These are phyloP conservation scores for Minunthozetes semirufus DNA, from an alignment of 2,888 invertebrate genomes.

Conservation along the genomic window DNA sequence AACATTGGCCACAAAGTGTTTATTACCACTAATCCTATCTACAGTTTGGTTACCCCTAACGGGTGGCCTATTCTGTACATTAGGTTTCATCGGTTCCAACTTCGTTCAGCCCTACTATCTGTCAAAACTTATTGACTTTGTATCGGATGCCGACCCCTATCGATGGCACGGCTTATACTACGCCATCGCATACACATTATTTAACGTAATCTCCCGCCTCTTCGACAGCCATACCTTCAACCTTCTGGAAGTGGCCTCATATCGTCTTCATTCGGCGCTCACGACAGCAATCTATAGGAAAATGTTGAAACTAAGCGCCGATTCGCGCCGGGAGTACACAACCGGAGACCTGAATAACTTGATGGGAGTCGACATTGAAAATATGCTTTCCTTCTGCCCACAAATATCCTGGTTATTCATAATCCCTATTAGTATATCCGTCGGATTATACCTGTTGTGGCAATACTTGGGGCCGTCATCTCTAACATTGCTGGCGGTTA, in stretches of 20 bases:
- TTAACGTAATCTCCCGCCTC: background rate
- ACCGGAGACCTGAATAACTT: constrained; percentile 82
- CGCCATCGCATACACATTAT: background rate
- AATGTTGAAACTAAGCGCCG: background rate
- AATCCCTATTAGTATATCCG: constrained; percentile 69
- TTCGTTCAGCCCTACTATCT: constrained; percentile 3
- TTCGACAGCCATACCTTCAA: background rate
- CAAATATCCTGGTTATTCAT: constrained; percentile 85
- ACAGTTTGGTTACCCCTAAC: background rate
- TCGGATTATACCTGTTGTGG: constrained; percentile 79
- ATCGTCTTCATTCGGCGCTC: background rate
- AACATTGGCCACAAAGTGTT: background rate
- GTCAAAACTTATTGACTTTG: background rate
- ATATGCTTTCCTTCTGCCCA: constrained; percentile 72
- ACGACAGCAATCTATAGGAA: background rate
- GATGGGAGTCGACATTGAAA: constrained; percentile 84
- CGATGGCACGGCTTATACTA: background rate
- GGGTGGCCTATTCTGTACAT: background rate
- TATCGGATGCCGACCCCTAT: background rate
- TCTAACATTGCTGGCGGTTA: constrained; percentile 79
- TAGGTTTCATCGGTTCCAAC: too few relatives aligned
- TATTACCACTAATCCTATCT: background rate
- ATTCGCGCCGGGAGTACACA: constrained; percentile 6
- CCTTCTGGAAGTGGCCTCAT: background rate
- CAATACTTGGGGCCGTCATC: constrained; percentile 67